phyloP scores from a whole-genome alignment of 2,888 invertebrate species.

The Coecobrya sp. region DNA sequence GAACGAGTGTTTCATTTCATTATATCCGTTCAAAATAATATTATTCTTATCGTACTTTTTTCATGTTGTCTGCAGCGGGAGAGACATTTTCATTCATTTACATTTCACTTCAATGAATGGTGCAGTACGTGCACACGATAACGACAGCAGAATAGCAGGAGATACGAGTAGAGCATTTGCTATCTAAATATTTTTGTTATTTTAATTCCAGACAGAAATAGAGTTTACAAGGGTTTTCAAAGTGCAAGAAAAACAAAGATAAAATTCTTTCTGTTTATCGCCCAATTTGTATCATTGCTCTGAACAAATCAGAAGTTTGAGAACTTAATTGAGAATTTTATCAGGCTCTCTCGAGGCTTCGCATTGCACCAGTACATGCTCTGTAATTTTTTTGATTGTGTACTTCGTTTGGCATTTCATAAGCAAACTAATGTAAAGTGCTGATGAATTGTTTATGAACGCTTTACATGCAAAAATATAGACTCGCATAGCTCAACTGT shows the following conservation, averaged over 20 bases:
- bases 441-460: no score
- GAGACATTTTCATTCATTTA: not conserved
- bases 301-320: not conserved
- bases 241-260: constrained; percentile 1
- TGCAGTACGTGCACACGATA: not conserved
- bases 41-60: not conserved
- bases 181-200: constrained; percentile 10
- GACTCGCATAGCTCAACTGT: not conserved
- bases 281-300: not conserved
- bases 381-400: no score
- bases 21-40: not conserved
- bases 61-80: not conserved
- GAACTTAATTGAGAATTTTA: not conserved
- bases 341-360: not conserved
- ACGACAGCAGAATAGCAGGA: not conserved
- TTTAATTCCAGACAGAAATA: not conserved
- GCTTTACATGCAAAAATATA: not conserved
- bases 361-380: no score
- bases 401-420: no score
- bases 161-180: not conserved
- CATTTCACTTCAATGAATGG: not conserved
- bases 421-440: no score
- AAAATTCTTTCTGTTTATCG: constrained; percentile 13
- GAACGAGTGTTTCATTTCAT: constrained; percentile 22
- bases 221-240: not conserved